Base-by-base conservation (phyloP, 1,140 invertebrate species). In the Theocolax elegans region DNA sequence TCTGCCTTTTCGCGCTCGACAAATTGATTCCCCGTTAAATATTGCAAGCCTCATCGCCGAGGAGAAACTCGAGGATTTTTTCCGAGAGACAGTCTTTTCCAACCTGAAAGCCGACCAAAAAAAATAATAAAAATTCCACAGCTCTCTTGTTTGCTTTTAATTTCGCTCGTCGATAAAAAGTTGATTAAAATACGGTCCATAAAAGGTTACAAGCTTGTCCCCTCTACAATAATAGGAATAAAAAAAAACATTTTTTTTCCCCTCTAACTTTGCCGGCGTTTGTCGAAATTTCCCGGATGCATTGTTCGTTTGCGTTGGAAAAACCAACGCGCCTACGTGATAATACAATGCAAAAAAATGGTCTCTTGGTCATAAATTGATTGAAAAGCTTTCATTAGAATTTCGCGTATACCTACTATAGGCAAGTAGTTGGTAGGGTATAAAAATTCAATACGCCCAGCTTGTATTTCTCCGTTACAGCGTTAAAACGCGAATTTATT, bases 401-500 rank as follows among this genome's bases (percentile, higher is more conserved):
- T 60, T 53, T 10, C 13, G 10, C 6, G 31, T 31, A 17, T n/a
- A 6, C 23, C 6, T 27, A 9, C 4, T n/a, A n/a, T n/a, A n/a
- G n/a, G n/a, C n/a, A n/a, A n/a, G n/a, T n/a, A n/a, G 25, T 25
- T 10, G 25, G 21, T 51, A 19, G 49, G 13, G 40, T 58, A 66
- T 66, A 67, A 67, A 67, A 67, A 67, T 67, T 67, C 66, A 67
- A 60, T 67, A 58, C 56, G 56, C 40, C 56, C 44, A 56, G 66
- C 46, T 29, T 23, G 31, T 48, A 68, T 69, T 69, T 54, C 35
- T 63, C 67, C 40, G 19, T 54, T 63, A 59, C 27, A 40, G 42
- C 42, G 48, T 40, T 64, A 35, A 48, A 71, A 48, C 29, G 68
- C 27, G 40, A 64, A 71, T 71, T 71, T 71, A 64, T 71, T 58